Conservation (phyloP, 2,113 vertebrate genomes). For the Halcyon malimbica region DNA sequence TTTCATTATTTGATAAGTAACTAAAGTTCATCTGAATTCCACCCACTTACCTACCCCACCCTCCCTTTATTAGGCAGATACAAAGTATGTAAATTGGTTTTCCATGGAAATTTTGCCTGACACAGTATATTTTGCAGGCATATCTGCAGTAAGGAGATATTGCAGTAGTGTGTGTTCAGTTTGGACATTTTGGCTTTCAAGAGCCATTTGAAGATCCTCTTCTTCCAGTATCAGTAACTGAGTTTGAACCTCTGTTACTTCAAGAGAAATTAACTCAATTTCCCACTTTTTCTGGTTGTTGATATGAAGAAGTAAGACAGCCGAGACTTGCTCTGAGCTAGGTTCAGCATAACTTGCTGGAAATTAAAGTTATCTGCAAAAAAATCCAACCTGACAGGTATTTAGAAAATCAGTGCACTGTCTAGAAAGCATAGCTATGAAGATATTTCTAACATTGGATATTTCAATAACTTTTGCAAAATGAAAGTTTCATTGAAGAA, state of each 20-base stretch:
- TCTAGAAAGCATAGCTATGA: neutral
- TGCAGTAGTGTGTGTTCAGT: neutral
- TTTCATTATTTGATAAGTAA: neutral
- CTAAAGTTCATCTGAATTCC: neutral
- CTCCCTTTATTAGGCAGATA: neutral
- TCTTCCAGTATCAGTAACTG: neutral
- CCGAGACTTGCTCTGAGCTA: neutral
- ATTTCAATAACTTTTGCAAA: neutral
- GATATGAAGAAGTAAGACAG: neutral
- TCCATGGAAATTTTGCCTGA: neutral
- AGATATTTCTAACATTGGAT: neutral
- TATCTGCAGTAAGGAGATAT: neutral
- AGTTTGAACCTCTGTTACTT: neutral
- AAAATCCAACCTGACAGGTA: neutral
- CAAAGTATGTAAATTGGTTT: neutral
- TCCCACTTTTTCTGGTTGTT: neutral
- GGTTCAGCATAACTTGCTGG: neutral
- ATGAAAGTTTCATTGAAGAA: neutral
- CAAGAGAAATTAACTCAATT: neutral
- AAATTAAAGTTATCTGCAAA: neutral
- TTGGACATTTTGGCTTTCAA: neutral
- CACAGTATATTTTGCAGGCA: neutral
- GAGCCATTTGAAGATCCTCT: neutral
- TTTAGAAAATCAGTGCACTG: neutral
- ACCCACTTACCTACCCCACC: accelerated